Evolutionary conservation across 2,797 vertebrate species (phyloP).

Genomic region (Spea hammondii): DNA sequence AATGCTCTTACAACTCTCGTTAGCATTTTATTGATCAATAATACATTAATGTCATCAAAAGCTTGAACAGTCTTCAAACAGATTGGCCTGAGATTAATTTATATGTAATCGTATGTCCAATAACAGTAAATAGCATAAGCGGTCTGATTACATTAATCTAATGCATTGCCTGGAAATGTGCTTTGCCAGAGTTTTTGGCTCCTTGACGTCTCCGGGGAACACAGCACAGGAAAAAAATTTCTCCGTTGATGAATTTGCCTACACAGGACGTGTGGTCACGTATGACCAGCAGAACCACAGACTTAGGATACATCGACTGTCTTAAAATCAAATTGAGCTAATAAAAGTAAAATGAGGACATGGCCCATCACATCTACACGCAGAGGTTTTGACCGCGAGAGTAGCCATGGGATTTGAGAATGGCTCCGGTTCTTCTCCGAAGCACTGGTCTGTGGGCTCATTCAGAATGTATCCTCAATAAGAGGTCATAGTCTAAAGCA

Average conservation of each 20-base stretch:
- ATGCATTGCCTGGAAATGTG: conserved; percentile 34
- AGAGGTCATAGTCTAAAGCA: too few relatives aligned
- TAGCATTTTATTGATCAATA: conserved; percentile 47
- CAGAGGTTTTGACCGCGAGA: too few relatives aligned
- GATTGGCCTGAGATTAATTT: conserved; percentile 48
- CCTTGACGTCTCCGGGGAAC: background rate
- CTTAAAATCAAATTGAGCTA: too few relatives aligned
- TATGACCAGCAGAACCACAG: background rate
- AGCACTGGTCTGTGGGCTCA: too few relatives aligned
- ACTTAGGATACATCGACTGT: too few relatives aligned
- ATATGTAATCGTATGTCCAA: conserved; percentile 50
- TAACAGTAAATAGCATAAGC: conserved; percentile 42
- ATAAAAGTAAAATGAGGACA: too few relatives aligned
- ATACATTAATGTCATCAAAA: conserved; percentile 51
- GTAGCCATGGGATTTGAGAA: too few relatives aligned
- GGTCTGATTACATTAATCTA: conserved; percentile 45
- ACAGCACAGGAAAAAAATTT: background rate
- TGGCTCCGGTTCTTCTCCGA: too few relatives aligned
- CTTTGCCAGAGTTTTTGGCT: conserved; percentile 4
- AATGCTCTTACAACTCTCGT: conserved; percentile 20
- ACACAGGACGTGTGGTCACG: background rate
- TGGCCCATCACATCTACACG: too few relatives aligned
- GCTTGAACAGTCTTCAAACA: conserved; percentile 48
- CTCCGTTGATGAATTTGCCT: conserved; percentile 12
- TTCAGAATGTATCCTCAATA: too few relatives aligned